These are phyloP conservation scores for Cerceris ruficornis DNA, from an alignment of 2,888 invertebrate genomes.

Conservation along the genomic window DNA sequence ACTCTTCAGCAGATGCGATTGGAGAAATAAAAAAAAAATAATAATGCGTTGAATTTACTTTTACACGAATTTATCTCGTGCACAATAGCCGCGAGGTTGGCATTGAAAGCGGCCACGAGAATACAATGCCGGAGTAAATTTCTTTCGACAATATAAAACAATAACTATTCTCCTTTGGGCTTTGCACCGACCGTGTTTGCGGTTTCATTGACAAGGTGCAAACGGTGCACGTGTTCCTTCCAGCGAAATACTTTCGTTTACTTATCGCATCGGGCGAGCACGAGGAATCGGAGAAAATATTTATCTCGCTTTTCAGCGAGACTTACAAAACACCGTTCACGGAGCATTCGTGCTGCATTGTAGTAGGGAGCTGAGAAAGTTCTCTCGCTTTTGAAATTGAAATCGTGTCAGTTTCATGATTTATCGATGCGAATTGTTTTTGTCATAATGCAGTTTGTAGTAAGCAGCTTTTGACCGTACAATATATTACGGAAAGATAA, in stretches of 20 bases:
- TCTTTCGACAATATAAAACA: conserved; percentile 49
- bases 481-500: too few relatives aligned
- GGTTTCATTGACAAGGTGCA: conserved; percentile 16
- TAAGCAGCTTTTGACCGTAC: too few relatives aligned
- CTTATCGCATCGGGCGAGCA: background rate
- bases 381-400: too few relatives aligned
- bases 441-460: too few relatives aligned
- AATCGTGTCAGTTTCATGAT: too few relatives aligned
- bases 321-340: too few relatives aligned
- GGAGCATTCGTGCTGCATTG: too few relatives aligned
- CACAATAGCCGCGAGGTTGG: conserved; percentile 18
- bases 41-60: background rate
- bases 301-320: too few relatives aligned
- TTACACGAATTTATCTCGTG: conserved; percentile 27
- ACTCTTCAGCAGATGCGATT: background rate
- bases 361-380: too few relatives aligned
- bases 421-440: too few relatives aligned
- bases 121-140: conserved; percentile 53
- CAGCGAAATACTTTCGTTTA: background rate
- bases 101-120: conserved; percentile 24
- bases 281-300: too few relatives aligned
- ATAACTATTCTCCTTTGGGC: conserved; percentile 49
- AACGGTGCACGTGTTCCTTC: conserved; percentile 9
- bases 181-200: conserved; percentile 2
- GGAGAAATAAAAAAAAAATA: background rate